Evolutionary conservation across 2,113 vertebrate species (phyloP), one percentile per base, ranked within the genome.

Genomic region (Dolichallabes microphthalmus): DNA sequence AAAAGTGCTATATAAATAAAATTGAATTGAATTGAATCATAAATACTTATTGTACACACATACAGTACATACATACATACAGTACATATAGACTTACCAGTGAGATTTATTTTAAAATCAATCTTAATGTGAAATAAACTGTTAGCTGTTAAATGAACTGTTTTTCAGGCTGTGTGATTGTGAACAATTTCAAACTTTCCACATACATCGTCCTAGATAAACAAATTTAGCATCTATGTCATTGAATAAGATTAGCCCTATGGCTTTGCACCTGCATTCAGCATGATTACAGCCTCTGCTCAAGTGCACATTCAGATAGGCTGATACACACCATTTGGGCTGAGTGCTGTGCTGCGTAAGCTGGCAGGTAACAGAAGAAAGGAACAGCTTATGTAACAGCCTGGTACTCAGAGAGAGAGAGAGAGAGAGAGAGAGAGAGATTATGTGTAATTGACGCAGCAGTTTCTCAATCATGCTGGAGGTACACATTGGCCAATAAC

Each of bases 361-460:
- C 30, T 45, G 53, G 52, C 22, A 80, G 39, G 39, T 64, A 63
- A 14, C 4, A 52, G 35, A 17, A 61, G 58, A 63, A 22, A 10
- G n/a, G 58, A 13, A 52, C 9, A 53, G 39, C 57, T 83, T 75
- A 74, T 63, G 39, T 61, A 75, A 61, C 15, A 20, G 50, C 10
- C 39, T 75, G 71, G 30, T 35, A 45, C 25, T 17, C 35, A 53
- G 45, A 25, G 22, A 68, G 64, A 53, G 53, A 61, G 19, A 30
- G 57, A 30, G 39, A 76, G 35, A 35, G 60, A 78, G 74, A 57
- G 14, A 20, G 60, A n/a, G 50, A 2, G 14, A 66, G 61, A 85
- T 78, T 78, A 68, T 1, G 9, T 27, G n/a, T 85, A 85, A 79
- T 85, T 79, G 52, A 79, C 25, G 11, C 63, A 75, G 63, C 75